Evolutionary conservation across 1,140 invertebrate species (phyloP).

Genomic region (Periplaneta americana): DNA sequence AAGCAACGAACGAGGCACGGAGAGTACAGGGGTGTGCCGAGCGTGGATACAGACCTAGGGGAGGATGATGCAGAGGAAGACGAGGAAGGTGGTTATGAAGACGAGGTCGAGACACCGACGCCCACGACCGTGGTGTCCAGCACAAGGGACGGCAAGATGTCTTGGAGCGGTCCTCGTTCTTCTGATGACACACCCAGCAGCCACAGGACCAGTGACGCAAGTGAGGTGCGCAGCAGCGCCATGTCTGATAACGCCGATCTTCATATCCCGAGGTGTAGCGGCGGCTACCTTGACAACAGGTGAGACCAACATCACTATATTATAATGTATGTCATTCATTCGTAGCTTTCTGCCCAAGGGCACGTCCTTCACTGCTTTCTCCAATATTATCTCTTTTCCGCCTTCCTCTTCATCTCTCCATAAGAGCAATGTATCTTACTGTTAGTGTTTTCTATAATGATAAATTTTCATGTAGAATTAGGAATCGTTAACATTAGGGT

Average conservation of each 20-base stretch:
- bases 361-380: too few relatives aligned
- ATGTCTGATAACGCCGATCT: background rate
- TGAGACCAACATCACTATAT: too few relatives aligned
- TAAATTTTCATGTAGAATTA: too few relatives aligned
- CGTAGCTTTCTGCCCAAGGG: too few relatives aligned
- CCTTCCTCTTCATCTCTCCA: too few relatives aligned
- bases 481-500: too few relatives aligned
- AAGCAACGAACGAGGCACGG: conserved; percentile 42
- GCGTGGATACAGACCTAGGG: conserved; percentile 45
- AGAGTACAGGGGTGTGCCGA: conserved; percentile 63
- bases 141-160: background rate
- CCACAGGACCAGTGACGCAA: background rate
- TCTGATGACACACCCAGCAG: conserved; percentile 24
- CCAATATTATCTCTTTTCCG: too few relatives aligned
- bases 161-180: conserved; percentile 26
- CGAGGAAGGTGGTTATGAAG: conserved; percentile 45
- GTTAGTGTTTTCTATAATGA: too few relatives aligned
- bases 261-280: background rate
- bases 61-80: conserved; percentile 36
- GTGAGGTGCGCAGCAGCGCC: background rate
- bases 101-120: conserved; percentile 37
- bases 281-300: background rate
- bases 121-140: conserved; percentile 29
- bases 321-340: too few relatives aligned
- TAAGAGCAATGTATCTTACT: too few relatives aligned